Percentiles rank a stretch among this genome's conserved stretches.
These are phyloP conservation scores for Acrobasis repandana DNA, from an alignment of 2,888 invertebrate genomes.

Conservation along the genomic window DNA sequence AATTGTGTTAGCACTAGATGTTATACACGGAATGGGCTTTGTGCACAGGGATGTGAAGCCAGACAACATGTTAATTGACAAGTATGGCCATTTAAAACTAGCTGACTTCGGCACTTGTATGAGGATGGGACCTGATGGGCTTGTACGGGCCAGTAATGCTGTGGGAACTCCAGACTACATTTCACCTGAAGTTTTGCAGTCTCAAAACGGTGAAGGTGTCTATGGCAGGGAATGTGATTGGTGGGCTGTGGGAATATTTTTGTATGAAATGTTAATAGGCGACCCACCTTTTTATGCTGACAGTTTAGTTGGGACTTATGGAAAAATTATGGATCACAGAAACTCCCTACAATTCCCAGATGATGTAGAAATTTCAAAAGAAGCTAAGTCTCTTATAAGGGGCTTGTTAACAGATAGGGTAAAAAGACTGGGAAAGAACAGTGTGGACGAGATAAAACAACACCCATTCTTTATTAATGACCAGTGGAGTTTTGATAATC, in stretches of 20 bases:
- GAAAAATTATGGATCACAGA: constrained; percentile 99
- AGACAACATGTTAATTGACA: constrained; percentile 98
- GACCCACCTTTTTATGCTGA: constrained; percentile 99
- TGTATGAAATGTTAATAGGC: constrained; percentile 99
- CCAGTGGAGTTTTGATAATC: constrained; percentile 98
- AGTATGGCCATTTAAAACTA: constrained; percentile 96
- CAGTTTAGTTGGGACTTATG: constrained; percentile 98
- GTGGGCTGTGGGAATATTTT: constrained; percentile 99
- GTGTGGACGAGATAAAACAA: constrained; percentile 96
- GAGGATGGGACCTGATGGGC: constrained; percentile 97
- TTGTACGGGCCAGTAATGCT: constrained; percentile 98
- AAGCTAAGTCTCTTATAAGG: constrained; percentile 94
- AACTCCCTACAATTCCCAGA: constrained; percentile 97
- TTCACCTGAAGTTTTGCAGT: constrained; percentile 98
- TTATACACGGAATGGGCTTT: constrained; percentile 99
- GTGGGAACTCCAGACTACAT: constrained; percentile 99
- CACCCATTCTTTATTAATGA: constrained; percentile 98
- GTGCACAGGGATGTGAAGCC: constrained; percentile 98
- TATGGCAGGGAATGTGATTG: constrained; percentile 99
- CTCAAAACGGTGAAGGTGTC: constrained; percentile 97
- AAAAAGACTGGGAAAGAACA: constrained; percentile 94
- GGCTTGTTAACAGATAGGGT: constrained; percentile 96
- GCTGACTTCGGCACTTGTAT: constrained; percentile 99
- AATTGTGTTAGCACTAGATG: constrained; percentile 97
- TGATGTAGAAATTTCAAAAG: constrained; percentile 95